phyloP scores from a whole-genome alignment of 2,113 vertebrate species.

The Eonycteris spelaea region DNA sequence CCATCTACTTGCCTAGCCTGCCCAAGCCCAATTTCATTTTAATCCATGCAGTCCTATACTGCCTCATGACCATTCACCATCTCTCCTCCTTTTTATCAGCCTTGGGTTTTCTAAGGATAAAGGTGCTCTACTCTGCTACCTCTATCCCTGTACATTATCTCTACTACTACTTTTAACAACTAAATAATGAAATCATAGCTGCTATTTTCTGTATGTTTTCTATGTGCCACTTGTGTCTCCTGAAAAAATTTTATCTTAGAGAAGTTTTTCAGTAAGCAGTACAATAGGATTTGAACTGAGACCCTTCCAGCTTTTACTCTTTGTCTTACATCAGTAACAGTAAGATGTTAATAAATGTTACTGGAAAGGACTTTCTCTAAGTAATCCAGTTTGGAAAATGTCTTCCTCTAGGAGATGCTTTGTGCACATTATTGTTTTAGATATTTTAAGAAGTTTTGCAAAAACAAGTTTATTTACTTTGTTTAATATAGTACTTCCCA shows the following conservation, averaged over 20 bases:
- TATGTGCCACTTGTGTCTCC: not conserved
- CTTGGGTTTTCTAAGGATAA: not conserved
- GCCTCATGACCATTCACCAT: not conserved
- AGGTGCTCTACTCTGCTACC: not conserved
- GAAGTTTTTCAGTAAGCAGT: not conserved
- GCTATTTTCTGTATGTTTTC: not conserved
- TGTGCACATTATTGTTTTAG: not conserved
- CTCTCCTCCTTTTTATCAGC: not conserved
- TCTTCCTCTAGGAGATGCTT: not conserved
- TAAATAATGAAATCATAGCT: not conserved
- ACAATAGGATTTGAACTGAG: not conserved
- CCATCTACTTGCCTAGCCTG: not conserved
- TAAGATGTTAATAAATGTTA: not conserved
- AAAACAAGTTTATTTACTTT: not conserved
- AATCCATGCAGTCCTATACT: not conserved
- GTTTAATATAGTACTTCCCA: not conserved
- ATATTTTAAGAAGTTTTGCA: slow-evolving; percentile 17
- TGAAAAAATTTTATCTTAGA: not conserved
- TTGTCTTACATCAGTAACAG: not conserved
- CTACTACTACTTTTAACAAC: not conserved
- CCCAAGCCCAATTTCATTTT: not conserved
- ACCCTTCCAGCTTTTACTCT: not conserved
- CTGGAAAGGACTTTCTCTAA: not conserved
- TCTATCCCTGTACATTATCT: not conserved
- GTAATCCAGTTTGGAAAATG: not conserved